phyloP scores from a whole-genome alignment of 2,113 vertebrate species.

The Dicrurus megarhynchus region DNA sequence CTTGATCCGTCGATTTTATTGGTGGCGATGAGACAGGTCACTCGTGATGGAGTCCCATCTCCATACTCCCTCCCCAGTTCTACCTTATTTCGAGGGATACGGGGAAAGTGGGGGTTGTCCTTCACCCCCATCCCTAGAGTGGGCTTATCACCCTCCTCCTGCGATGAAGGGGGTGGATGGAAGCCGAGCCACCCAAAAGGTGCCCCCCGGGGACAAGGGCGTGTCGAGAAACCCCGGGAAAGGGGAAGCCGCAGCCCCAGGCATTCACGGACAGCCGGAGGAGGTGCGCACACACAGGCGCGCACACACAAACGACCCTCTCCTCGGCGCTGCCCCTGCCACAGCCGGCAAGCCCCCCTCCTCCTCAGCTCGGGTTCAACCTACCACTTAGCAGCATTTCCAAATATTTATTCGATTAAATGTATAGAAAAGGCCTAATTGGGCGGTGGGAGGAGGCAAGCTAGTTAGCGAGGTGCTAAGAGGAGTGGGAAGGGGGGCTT shows the following conservation, averaged over 20 bases:
- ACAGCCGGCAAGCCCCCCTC: background rate
- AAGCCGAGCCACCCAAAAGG: background rate
- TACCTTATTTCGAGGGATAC: background rate
- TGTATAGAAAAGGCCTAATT: constrained; percentile 6
- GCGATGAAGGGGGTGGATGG: no score
- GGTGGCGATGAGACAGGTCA: background rate
- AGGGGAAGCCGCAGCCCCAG: background rate
- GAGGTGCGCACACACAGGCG: background rate
- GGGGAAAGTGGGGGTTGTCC: background rate
- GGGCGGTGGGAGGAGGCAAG: background rate
- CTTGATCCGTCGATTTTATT: background rate
- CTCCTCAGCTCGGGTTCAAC: background rate
- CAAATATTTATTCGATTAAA: constrained; percentile 45
- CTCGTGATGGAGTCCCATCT: background rate
- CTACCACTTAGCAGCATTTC: constrained; percentile 14
- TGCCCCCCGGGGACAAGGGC: background rate
- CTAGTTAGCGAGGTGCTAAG: background rate
- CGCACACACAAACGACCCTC: background rate
- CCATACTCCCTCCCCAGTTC: background rate
- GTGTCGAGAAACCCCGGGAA: background rate
- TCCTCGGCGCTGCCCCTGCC: background rate
- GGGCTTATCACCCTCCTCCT: background rate
- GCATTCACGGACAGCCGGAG: background rate
- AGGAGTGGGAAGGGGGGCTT: background rate
- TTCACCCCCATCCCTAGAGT: no score